Base-by-base conservation (phyloP, 2,888 invertebrate species). In the Drosophila multiciliata region DNA sequence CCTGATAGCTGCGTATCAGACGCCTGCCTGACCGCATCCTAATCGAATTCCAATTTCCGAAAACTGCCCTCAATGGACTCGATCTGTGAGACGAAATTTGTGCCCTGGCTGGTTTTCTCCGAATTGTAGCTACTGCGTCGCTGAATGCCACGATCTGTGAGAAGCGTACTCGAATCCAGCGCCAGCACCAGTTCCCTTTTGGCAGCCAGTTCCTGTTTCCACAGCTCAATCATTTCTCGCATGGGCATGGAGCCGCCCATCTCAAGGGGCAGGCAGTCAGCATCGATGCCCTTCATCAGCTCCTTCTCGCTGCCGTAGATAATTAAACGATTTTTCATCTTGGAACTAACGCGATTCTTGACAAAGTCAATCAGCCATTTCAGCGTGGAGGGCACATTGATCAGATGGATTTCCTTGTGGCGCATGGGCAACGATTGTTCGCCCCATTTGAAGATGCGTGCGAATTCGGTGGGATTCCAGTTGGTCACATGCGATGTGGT, bases 361-460 rank as follows among this genome's bases (percentile, higher is more conserved):
- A 95, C 95, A 88, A 97, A 96, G 89, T 97, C 97, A 68, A 96
- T 95, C 29, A 96, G 94, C 92, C 96, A 96, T 84, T 95, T 96
- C n/a, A 97, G 91, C 0, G 96, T 94, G n/a, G 94, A 89, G 1
- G 96, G 96, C 20, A 97, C 93, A 90, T 97, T 96, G 40, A 97
- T 92, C 68, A 96, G 93, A 90, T 97, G 96, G 49, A 96, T 94
- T 88, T 95, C 95, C 92, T 97, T 97, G 93, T 97, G 97, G 20
- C 97, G 94, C 94, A 97, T 95, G 9, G 97, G 97, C 72, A 96
- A 78, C 0, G 97, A 96, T 94, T 97, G 96, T 95, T 96, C 96
- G 84, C 96, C 96, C 96, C 96, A 96, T 91, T 95, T 96, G 66
- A 96, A 93, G 38, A 96, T 92, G 45, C 95, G 94, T 0, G 95